Base-by-base conservation (phyloP, 2,113 vertebrate genomes). In the Scytalopus superciliaris region DNA sequence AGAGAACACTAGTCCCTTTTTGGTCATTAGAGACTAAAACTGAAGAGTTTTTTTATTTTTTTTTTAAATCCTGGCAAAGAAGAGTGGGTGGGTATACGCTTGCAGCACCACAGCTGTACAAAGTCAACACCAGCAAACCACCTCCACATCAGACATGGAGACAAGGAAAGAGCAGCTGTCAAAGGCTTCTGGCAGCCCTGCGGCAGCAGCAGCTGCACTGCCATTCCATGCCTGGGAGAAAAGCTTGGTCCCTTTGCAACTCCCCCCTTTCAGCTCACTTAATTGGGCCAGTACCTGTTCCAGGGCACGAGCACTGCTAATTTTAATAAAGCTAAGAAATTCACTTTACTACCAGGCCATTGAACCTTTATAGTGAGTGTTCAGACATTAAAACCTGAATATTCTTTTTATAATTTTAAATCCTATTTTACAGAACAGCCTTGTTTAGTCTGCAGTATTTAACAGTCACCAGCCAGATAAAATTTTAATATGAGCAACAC, bases 371-470 rank as follows among this genome's bases (percentile, higher is more conserved):
- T 10, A 81, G 55, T 23, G 23, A 50, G 23, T n/a, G 24, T 77
- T 95, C 68, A 85, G 64, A 69, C 89, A 88, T 73, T 96, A 97
- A 84, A 97, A 88, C 19, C 6, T 57, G 21, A 89, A 35, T n/a
- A 77, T 69, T 87, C 12, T 42, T 89, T 93, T 84, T 64, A 75
- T 56, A 64, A 53, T 75, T 80, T 81, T 59, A 91, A 78, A 49
- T 63, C 73, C 79, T 52, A 92, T 42, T 91, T 91, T 89, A 90
- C 12, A 80, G 55, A 76, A 92, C 50, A 96, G 60, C 8, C 77
- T 77, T 95, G 79, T 82, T 87, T 63, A 96, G 96, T 93, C 91
- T 74, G 77, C 50, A 87, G 63, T 17, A 91, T 67, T 92, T 74
- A 89, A 89, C 45, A 86, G 49, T 39, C 59, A 96, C 59, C 42